phyloP scores from a whole-genome alignment of 2,888 invertebrate species.

The Rhagium mordax region DNA sequence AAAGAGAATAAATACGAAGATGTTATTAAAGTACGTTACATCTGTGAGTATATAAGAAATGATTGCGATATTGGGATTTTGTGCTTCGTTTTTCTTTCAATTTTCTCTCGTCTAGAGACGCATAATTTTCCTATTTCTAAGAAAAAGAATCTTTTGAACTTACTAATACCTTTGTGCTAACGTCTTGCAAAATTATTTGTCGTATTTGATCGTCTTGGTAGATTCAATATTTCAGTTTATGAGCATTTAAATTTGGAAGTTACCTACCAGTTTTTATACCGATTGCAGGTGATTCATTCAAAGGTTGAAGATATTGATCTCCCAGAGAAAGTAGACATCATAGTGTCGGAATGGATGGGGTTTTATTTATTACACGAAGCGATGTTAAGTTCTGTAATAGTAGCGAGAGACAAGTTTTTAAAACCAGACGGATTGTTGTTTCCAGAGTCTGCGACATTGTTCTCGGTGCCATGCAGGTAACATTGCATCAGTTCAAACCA shows the following conservation, averaged over 20 bases:
- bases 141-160: too few relatives aligned
- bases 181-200: too few relatives aligned
- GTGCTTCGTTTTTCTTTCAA: too few relatives aligned
- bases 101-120: too few relatives aligned
- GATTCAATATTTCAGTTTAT: not conserved
- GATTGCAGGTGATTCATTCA: slow-evolving; percentile 78
- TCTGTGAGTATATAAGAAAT: not conserved
- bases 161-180: too few relatives aligned
- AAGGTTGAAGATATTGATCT: slow-evolving; percentile 84
- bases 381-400: slow-evolving; percentile 92
- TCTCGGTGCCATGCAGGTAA: slow-evolving; percentile 74
- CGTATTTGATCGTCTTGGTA: too few relatives aligned
- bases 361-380: slow-evolving; percentile 96
- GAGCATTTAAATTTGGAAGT: not conserved
- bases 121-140: too few relatives aligned
- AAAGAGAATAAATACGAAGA: slow-evolving; percentile 80
- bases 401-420: slow-evolving; percentile 86
- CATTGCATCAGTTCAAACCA: slow-evolving; percentile 1
- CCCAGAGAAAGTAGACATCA: slow-evolving; percentile 85
- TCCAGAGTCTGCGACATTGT: slow-evolving; percentile 82
- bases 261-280: not conserved
- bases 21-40: slow-evolving; percentile 75
- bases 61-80: too few relatives aligned
- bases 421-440: slow-evolving; percentile 82
- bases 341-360: slow-evolving; percentile 99